These are phyloP conservation scores for Siniperca knerii DNA, from an alignment of 2,113 vertebrate species.

Conservation along the genomic window DNA sequence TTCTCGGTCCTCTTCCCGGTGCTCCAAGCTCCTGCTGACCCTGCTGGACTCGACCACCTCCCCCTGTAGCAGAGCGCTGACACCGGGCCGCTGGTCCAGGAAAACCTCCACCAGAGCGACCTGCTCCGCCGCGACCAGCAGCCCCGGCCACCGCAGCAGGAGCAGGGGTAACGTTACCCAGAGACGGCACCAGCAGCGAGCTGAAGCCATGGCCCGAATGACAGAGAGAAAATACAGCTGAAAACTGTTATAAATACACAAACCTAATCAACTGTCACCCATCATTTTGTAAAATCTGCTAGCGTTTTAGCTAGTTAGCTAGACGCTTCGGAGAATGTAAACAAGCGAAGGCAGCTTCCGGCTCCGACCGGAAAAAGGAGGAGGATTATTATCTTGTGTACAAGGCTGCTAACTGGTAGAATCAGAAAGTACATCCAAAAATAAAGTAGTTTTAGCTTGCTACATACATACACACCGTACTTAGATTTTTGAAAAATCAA, in stretches of 20 bases:
- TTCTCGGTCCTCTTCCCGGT: conserved; percentile 38
- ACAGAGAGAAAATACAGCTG: background rate
- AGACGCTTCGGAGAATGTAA: conserved; percentile 62
- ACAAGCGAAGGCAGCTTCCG: conserved; percentile 72
- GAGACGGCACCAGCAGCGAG: conserved; percentile 34
- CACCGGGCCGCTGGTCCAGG: conserved; percentile 69
- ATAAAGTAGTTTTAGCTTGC: background rate
- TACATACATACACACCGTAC: too few species aligned
- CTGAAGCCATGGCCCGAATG: conserved; percentile 54
- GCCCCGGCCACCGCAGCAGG: conserved; percentile 62
- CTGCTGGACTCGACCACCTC: conserved; percentile 78
- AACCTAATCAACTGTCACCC: conserved; percentile 19
- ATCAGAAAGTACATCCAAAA: background rate
- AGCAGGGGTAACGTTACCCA: conserved; percentile 55
- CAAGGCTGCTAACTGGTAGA: background rate
- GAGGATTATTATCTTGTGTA: conserved; percentile 8
- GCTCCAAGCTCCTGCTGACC: conserved; percentile 47
- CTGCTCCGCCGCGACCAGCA: conserved; percentile 70
- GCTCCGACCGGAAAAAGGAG: conserved; percentile 42
- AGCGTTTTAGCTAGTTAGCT: background rate
- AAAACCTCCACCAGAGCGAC: conserved; percentile 84
- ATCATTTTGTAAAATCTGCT: conserved; percentile 3
- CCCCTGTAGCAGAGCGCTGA: conserved; percentile 78
- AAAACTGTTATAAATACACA: background rate
- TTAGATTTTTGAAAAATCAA: too few species aligned